Evolutionary conservation across 2,797 vertebrate species (phyloP).

Genomic region (Halcyon smyrnensis): DNA sequence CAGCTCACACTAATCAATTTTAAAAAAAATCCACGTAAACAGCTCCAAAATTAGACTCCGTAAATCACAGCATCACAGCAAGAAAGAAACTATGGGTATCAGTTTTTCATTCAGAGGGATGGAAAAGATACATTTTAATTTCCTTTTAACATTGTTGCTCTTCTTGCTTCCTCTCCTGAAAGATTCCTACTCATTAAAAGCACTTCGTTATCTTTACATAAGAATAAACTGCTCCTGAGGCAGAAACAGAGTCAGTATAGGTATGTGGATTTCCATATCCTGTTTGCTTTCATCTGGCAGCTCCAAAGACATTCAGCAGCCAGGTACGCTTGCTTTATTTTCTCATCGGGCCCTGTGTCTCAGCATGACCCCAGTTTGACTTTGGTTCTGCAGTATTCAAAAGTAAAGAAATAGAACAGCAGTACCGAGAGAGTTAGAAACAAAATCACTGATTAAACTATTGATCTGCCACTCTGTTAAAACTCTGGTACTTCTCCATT

Average conservation of each 20-base stretch:
- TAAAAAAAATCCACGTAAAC: not conserved
- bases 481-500: not conserved
- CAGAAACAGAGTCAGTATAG: not conserved
- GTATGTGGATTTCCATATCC: not conserved
- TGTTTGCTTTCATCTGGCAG: not conserved
- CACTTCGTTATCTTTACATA: not conserved
- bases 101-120: not conserved
- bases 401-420: not conserved
- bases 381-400: not conserved
- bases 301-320: not conserved
- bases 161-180: not conserved
- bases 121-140: not conserved
- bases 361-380: not conserved
- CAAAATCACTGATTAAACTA: slow-evolving; percentile 43
- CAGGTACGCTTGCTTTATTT: not conserved
- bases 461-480: slow-evolving; percentile 43
- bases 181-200: not conserved
- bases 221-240: not conserved
- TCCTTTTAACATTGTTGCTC: not conserved
- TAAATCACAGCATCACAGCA: not conserved
- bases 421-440: slow-evolving; percentile 40
- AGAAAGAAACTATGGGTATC: not conserved
- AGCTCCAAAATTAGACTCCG: not conserved
- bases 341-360: not conserved
- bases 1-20: slow-evolving; percentile 4